Base-by-base conservation (phyloP, 1,140 invertebrate species). In the Bombus breviceps region DNA sequence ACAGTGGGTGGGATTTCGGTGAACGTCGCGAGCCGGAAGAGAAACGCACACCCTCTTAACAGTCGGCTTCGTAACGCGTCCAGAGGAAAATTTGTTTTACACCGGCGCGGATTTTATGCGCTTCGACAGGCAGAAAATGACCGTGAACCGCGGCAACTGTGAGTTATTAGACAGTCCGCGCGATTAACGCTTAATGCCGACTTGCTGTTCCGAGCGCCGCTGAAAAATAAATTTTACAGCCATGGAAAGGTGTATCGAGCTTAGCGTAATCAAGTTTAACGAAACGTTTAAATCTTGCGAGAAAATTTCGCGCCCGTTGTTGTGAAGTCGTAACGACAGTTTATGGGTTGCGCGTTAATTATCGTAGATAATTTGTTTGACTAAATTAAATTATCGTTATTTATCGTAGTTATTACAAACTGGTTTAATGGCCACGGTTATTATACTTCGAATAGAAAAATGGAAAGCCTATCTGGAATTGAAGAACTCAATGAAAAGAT, bases 1-100 rank as follows among this genome's bases (percentile, higher is more conserved):
- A 87, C 68, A 47, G 81, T 43, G 74, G 62, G 64, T 79, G 69
- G 78, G 74, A 81, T 89, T 88, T 85, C 73, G 74, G 82, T 62
- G 74, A 76, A 74, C 57, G 80, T 64, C 75, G 80, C 68, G 39
- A 37, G 15, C 39, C 37, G 47, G 43, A n/a, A 68, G 74, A 57
- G 66, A 53, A 41, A 43, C 76, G 41, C 8, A 15, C 25, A n/a
- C 28, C 37, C 59, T 43, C 62, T 22, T 34, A 6, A 13, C 25
- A 8, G 10, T 18, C 18, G 76, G 57, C 37, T 75, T 77, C 85
- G 62, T 77, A 53, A 53, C 47, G 47, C 47, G 47, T 53, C 28
- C 32, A 34, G n/a, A 53, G 39, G 66, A 78, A 66, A 80, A 85
- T 72, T 77, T 78, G 32, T 82, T 82, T 68, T 59, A 69, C 74